phyloP scores from a whole-genome alignment of 2,888 invertebrate species.

The Habroteleia sp. region DNA sequence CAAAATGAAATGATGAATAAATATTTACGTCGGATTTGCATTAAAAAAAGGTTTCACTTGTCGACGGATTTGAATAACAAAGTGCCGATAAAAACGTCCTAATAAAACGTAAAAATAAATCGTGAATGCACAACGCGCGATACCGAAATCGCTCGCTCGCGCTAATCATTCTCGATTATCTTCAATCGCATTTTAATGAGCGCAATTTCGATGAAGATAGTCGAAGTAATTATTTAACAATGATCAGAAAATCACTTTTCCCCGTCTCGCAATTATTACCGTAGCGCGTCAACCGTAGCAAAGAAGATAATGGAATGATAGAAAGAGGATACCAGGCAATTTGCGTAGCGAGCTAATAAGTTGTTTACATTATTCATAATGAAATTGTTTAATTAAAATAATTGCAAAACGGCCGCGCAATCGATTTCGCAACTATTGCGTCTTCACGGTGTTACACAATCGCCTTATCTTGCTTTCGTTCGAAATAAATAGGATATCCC shows the following conservation, averaged over 20 bases:
- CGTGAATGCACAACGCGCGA: not conserved
- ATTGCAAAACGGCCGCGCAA: slow-evolving; percentile 19
- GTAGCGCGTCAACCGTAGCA: not conserved
- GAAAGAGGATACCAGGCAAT: slow-evolving; percentile 18
- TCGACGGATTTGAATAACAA: slow-evolving; percentile 23
- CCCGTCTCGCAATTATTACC: slow-evolving; percentile 1
- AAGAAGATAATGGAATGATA: slow-evolving; percentile 20
- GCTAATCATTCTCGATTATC: slow-evolving; percentile 37
- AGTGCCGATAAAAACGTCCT: slow-evolving; percentile 4
- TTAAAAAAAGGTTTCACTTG: slow-evolving; percentile 27
- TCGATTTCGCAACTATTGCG: slow-evolving; percentile 13
- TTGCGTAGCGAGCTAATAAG: slow-evolving; percentile 12
- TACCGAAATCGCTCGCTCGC: not conserved
- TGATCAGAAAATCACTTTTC: slow-evolving; percentile 29
- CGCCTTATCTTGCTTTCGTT: slow-evolving; percentile 29
- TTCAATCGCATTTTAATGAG: slow-evolving; percentile 17
- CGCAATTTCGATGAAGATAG: slow-evolving; percentile 26
- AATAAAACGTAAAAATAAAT: slow-evolving; percentile 14
- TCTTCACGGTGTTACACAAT: slow-evolving; percentile 32
- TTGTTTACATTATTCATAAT: slow-evolving; percentile 32
- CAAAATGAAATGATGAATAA: slow-evolving; percentile 28
- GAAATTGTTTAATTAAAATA: slow-evolving; percentile 55
- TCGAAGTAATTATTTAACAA: slow-evolving; percentile 15
- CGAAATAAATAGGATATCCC: slow-evolving; percentile 25
- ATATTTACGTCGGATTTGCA: slow-evolving; percentile 27